Evolutionary conservation across 2,888 invertebrate genomes (phyloP), one percentile per base, ranked within the genome.

Genomic region (Fabriciana adippe): DNA sequence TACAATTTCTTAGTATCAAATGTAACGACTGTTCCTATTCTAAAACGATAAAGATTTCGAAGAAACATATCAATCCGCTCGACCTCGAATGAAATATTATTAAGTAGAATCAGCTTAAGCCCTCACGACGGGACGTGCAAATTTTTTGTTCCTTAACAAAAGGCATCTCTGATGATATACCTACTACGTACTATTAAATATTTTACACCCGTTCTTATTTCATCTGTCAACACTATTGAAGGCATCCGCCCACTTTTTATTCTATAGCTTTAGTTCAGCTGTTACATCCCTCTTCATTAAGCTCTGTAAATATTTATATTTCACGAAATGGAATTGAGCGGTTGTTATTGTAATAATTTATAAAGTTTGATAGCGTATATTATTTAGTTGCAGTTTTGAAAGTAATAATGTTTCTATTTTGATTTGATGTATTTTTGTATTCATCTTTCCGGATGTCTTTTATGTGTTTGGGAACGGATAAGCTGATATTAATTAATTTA

Each of bases 181-280:
- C 59, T 59, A 6, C 70, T 62, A 54, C 57, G 18, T 55, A 51
- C 26, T 18, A 62, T 51, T 41, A 64, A 62, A 66, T 64, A 71
- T 67, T 71, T 72, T 73, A 72, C 74, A 72, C 73, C 74, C 73
- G 69, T 74, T 73, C 72, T 69, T 70, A 70, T 71, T 72, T 63
- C 75, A 73, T 74, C 79, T 76, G 79, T 80, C 84, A 84, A 81
- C 83, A 72, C 73, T 71, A 67, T 61, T 66, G 57, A 68, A 68
- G 55, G 73, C 69, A 71, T 74, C 71, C 73, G 73, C 72, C 73
- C 68, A 71, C 69, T 72, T 72, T 73, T 71, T 62, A 66, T 65
- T 70, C 66, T 63, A 71, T 68, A 71, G 69, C 14, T 59, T 48
- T 31, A 48, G 13, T 65, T 71, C 69, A 69, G 68, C 68, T 67